Percentiles rank a stretch among this genome's conserved stretches.
phyloP scores from a whole-genome alignment of 35 echinoderm and acorn worm species.

The Ophiothrix spiculata region DNA sequence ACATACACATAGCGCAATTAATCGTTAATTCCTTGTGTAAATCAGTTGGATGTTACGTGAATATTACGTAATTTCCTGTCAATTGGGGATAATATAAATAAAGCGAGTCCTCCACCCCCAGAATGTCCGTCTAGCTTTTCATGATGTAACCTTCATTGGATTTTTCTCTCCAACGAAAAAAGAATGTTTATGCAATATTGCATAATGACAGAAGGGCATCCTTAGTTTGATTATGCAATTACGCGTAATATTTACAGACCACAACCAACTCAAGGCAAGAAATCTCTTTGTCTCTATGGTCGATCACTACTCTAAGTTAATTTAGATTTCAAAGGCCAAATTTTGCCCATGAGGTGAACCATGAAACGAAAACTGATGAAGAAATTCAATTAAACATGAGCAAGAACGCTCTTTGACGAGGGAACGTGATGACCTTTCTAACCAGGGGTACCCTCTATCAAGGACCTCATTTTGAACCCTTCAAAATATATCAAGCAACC shows the following conservation, averaged over 20 bases:
- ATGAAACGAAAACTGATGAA: background rate
- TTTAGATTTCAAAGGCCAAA: background rate
- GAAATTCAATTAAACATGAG: background rate
- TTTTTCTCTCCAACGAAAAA: background rate
- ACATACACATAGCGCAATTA: background rate
- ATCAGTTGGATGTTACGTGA: background rate
- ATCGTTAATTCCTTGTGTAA: background rate
- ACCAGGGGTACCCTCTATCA: too few species aligned
- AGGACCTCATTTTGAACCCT: too few species aligned
- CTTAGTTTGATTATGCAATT: background rate
- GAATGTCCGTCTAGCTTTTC: background rate
- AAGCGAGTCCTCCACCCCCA: background rate
- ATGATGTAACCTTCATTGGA: background rate
- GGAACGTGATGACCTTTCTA: background rate
- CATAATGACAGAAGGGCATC: background rate
- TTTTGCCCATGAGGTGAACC: background rate
- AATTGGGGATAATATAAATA: background rate
- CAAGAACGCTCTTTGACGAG: background rate
- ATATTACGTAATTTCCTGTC: background rate
- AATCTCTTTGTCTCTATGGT: background rate
- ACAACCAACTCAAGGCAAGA: background rate
- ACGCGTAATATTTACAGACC: background rate
- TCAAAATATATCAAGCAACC: too few species aligned
- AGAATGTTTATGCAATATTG: background rate
- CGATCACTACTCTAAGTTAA: background rate